Conservation (phyloP, 2,113 vertebrate species). For the Gambusia holbrooki region DNA sequence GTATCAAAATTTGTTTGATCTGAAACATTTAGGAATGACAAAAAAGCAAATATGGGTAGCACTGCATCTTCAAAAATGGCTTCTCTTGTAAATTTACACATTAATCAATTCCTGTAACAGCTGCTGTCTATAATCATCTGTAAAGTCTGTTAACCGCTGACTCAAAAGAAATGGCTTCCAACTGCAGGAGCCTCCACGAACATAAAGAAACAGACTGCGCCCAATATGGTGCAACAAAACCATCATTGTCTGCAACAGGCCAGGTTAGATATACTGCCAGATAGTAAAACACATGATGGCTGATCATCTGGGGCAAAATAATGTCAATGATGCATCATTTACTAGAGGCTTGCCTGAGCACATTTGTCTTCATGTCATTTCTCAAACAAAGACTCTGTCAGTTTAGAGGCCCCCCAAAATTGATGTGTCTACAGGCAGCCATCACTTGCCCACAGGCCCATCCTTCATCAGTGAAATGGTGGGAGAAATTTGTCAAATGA, state of each 20-base stretch:
- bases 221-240: slow-evolving; percentile 8
- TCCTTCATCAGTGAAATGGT: slow-evolving; percentile 69
- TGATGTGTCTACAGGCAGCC: slow-evolving; percentile 52
- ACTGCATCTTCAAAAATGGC: slow-evolving; percentile 32
- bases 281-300: slow-evolving; percentile 60
- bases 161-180: slow-evolving; percentile 4
- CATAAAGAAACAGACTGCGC: slow-evolving; percentile 10
- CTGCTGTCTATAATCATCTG: slow-evolving; percentile 11
- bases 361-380: slow-evolving; percentile 57
- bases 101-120: slow-evolving; percentile 37
- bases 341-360: slow-evolving; percentile 13
- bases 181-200: slow-evolving; percentile 29
- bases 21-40: neutral
- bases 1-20: neutral
- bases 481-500: slow-evolving; percentile 68
- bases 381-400: slow-evolving; percentile 61
- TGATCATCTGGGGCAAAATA: slow-evolving; percentile 67
- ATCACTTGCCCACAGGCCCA: slow-evolving; percentile 49
- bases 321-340: slow-evolving; percentile 50
- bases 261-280: slow-evolving; percentile 54
- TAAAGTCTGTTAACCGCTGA: slow-evolving; percentile 22
- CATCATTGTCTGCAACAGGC: slow-evolving; percentile 7
- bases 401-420: slow-evolving; percentile 52
- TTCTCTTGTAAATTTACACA: slow-evolving; percentile 26
- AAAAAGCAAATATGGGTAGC: neutral